These are phyloP conservation scores for Zaprionus gabonicus DNA, from an alignment of 1,140 invertebrate genomes.

Conservation along the genomic window DNA sequence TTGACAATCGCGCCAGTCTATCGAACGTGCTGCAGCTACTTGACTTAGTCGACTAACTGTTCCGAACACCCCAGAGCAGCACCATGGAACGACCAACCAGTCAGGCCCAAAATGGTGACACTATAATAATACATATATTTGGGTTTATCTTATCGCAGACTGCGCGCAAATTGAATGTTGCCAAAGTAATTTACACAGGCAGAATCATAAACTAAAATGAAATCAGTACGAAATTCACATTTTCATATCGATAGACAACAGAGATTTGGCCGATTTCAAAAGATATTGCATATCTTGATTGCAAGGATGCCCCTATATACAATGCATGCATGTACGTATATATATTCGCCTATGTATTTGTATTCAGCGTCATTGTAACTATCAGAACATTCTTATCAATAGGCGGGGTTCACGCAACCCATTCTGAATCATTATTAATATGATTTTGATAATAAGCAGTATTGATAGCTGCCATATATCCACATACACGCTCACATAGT, in stretches of 20 bases:
- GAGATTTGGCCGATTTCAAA: not conserved
- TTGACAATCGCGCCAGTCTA: conserved; percentile 27
- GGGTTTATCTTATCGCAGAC: conserved; percentile 64
- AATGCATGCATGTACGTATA: not conserved
- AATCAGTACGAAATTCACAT: conserved; percentile 50
- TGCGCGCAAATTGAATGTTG: conserved; percentile 71
- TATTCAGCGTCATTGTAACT: not conserved
- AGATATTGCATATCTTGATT: not conserved
- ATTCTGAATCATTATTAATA: conserved; percentile 8
- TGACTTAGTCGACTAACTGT: conserved; percentile 12
- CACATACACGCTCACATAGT: not conserved
- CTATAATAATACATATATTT: conserved; percentile 16
- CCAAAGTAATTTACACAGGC: conserved; percentile 57
- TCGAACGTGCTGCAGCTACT: conserved; percentile 39
- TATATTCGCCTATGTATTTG: not conserved
- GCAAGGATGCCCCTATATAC: not conserved
- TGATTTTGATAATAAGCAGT: conserved; percentile 11
- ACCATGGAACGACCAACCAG: conserved; percentile 1
- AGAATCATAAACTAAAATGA: conserved; percentile 45
- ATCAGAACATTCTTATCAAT: conserved; percentile 2
- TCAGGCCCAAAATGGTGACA: conserved; percentile 27
- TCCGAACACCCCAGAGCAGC: conserved; percentile 16
- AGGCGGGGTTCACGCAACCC: not conserved
- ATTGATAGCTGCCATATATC: conserved; percentile 10
- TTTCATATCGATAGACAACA: conserved; percentile 35